Base-by-base conservation (phyloP, 2,113 vertebrate genomes). In the Podocnemis expansa region DNA sequence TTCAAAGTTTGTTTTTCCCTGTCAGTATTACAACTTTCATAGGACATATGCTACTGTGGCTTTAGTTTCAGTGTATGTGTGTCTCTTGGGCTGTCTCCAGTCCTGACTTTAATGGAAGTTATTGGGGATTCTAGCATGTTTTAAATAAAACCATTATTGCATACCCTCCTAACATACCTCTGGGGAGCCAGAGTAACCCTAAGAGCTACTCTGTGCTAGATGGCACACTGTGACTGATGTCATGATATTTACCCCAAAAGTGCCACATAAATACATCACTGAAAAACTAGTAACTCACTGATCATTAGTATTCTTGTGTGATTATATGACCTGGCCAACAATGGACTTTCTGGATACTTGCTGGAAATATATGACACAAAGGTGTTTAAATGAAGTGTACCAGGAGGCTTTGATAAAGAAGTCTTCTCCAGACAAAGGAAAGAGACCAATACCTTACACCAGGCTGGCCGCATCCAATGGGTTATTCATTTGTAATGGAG, bases 1-100 rank as follows among this genome's bases (percentile, higher is more conserved):
- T 34, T 19, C 38, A 73, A 13, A 4, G 67, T 60, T 79, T 49
- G 43, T 27, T 82, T 10, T 3, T 27, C 14, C n/a, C 10, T 1
- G 0, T 14, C 25, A 34, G n/a, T 4, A 6, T 76, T 54, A 5
- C 16, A n/a, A 14, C 22, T 38, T 58, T 70, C 17, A 13, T 0
- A 2, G 25, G 16, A 19, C 63, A 43, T 58, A 10, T 47, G 47
- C n/a, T 45, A 29, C 78, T 25, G 60, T 19, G 52, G 56, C 29
- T 86, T 81, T 84, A 80, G 51, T 84, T 84, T 55, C 63, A 19
- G 7, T 24, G 19, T 1, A 3, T 3, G 10, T 56, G 51, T 49
- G 10, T 67, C 51, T 93, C n/a, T 58, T n/a, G 29, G 51, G 17
- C 19, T 10, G 85, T 41, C 85, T 87, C 75, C 85, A 60, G 13